Evolutionary conservation across 2,888 invertebrate species (phyloP).

Genomic region (Machimus atricapillus): DNA sequence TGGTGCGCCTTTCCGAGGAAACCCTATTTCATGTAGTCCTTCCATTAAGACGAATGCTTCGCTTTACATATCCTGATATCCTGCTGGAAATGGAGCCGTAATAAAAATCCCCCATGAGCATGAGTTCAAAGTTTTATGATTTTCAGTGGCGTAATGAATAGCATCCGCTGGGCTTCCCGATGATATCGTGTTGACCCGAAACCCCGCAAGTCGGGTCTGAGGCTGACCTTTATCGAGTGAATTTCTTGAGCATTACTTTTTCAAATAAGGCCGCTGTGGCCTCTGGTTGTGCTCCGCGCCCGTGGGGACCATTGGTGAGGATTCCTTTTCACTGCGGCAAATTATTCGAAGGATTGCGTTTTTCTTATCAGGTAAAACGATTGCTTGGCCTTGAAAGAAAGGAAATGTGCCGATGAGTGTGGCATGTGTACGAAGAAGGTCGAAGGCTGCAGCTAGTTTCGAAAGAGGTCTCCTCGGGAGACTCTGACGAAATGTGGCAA

Average conservation of each 20-base stretch:
- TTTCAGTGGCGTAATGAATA: conserved; percentile 18
- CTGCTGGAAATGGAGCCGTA: conserved; percentile 4
- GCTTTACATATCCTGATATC: conserved; percentile 27
- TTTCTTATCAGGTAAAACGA: conserved; percentile 22
- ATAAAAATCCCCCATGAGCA: conserved; percentile 16
- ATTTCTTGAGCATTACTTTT: neutral
- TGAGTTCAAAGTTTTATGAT: conserved; percentile 29
- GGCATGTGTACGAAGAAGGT: neutral
- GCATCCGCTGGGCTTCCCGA: conserved; percentile 9
- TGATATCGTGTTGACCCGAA: conserved; percentile 21
- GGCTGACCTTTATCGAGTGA: neutral
- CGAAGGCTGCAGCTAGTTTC: neutral
- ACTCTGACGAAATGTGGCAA: conserved; percentile 3
- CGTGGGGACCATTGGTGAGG: neutral
- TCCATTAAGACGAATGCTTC: conserved; percentile 22
- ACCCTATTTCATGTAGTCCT: conserved; percentile 28
- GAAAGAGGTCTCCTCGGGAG: neutral
- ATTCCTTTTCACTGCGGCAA: neutral
- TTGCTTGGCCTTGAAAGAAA: neutral
- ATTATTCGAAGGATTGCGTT: conserved; percentile 23
- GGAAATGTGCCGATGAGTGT: neutral
- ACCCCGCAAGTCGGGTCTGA: neutral
- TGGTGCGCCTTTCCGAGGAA: neutral
- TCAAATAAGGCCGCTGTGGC: neutral
- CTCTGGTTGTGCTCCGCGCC: neutral